Evolutionary conservation across 2,888 invertebrate species (phyloP).

Genomic region (Eupelmus urozonus): DNA sequence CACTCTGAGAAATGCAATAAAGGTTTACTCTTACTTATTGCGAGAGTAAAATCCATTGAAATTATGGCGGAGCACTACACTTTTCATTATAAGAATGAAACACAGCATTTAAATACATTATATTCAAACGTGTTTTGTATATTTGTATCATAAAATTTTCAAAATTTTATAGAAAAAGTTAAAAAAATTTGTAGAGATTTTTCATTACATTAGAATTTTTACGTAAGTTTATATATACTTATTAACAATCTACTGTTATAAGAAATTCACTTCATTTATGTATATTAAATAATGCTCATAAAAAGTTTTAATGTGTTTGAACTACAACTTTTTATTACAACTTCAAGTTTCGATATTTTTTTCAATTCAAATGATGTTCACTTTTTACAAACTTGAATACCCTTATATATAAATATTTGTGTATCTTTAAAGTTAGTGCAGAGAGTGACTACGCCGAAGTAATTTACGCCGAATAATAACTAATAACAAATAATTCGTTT

Average conservation of each 20-base stretch:
- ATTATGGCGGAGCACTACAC: background rate
- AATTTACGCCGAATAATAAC: no score
- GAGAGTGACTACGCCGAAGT: no score
- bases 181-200: slow-evolving; percentile 48
- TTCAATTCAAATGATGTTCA: background rate
- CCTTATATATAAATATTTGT: slow-evolving; percentile 19
- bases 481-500: no score
- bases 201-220: slow-evolving; percentile 14
- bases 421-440: no score
- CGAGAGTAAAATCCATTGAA: slow-evolving; percentile 49
- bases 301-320: slow-evolving; percentile 31
- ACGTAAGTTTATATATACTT: slow-evolving; percentile 8
- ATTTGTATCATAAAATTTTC: slow-evolving; percentile 47
- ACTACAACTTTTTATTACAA: slow-evolving; percentile 21
- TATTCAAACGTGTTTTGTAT: slow-evolving; percentile 35
- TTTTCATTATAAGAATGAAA: slow-evolving; percentile 8
- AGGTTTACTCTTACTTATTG: background rate
- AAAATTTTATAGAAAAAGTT: slow-evolving; percentile 53
- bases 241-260: slow-evolving; percentile 20
- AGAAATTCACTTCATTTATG: slow-evolving; percentile 18
- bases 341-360: background rate
- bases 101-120: background rate
- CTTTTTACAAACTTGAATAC: background rate
- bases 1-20: background rate
- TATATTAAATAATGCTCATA: slow-evolving; percentile 19